Evolutionary conservation across 2,797 vertebrate genomes (phyloP), one percentile per base, ranked within the genome.

Genomic region (Threskiornis aethiopicus): DNA sequence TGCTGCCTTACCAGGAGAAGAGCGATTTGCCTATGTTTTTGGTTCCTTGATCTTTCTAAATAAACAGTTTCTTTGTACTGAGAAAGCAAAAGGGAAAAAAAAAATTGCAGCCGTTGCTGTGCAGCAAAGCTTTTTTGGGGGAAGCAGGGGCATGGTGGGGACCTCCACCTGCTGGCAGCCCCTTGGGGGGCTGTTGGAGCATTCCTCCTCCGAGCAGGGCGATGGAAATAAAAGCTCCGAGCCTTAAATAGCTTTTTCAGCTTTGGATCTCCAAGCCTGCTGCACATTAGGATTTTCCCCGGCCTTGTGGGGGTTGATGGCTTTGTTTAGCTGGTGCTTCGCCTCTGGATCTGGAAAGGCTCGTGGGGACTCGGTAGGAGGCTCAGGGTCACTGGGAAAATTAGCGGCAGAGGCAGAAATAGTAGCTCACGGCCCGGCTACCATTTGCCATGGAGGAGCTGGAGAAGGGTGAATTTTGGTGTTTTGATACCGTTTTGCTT

Each of bases 11-110:
- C 65, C 76, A 41, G 57, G 52, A 77, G 69, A 83, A 77, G 69
- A 95, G 44, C 5, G 6, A 78, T 95, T 86, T 90, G 85, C 65
- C n/a, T 24, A 7, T 95, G 85, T 18, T 91, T 95, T 78, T 33
- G 33, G 77, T 91, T 84, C 94, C 96, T 95, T 95, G 85, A 88
- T 93, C 94, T 96, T 85, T 85, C 69, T 76, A 83, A 87, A 87
- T 26, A 95, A 94, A 80, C 26, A 46, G 59, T 58, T 88, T 33
- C 65, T 96, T 91, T 93, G 92, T 93, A 83, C 87, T 88, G 37
- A 72, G 58, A 55, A 84, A 52, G 24, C 0, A 18, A 15, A 6
- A 46, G 33, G 33, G 37, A 26, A 35, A 61, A 24, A n/a, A n/a
- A 42, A 25, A 14, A 13, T 7, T 9, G 6, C 72, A 76, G 46